These are phyloP conservation scores for Gracilinanus agilis DNA, from an alignment of 2,113 vertebrate genomes.

Conservation along the genomic window DNA sequence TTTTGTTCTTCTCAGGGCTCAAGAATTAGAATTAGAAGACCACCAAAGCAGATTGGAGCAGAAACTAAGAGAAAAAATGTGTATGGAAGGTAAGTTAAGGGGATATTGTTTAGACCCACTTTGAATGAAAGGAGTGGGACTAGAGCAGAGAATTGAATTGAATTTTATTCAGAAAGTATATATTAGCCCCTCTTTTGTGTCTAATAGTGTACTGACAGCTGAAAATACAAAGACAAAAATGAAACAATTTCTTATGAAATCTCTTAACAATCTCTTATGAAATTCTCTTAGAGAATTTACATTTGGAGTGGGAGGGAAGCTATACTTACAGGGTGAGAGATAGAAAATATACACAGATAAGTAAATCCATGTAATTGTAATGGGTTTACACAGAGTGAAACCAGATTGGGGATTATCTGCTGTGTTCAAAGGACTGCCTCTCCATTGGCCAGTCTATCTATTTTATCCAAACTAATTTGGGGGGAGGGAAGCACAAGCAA, in stretches of 20 bases:
- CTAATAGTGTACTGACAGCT: background rate
- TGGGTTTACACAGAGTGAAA: background rate
- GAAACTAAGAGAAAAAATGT: conserved; percentile 89
- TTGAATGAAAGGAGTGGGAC: background rate
- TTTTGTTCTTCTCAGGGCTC: conserved; percentile 86
- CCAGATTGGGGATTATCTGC: background rate
- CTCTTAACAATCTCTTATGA: background rate
- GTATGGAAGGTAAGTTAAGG: conserved; percentile 86
- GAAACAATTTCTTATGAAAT: too few species aligned
- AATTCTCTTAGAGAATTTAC: background rate
- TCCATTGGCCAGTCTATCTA: background rate
- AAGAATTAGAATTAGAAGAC: conserved; percentile 94
- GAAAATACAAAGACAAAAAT: background rate
- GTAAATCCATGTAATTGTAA: background rate
- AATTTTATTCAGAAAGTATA: background rate
- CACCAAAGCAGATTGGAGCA: conserved; percentile 92
- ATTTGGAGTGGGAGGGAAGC: background rate
- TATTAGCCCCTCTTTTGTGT: background rate
- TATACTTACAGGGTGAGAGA: background rate
- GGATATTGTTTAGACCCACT: background rate
- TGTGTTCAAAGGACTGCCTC: too few species aligned
- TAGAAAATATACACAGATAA: background rate
- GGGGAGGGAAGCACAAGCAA: background rate
- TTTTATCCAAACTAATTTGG: background rate
- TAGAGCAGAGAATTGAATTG: background rate